Percentiles rank a stretch among this genome's conserved stretches.
phyloP scores from a whole-genome alignment of 2,888 invertebrate species.

The Meloe dianella region DNA sequence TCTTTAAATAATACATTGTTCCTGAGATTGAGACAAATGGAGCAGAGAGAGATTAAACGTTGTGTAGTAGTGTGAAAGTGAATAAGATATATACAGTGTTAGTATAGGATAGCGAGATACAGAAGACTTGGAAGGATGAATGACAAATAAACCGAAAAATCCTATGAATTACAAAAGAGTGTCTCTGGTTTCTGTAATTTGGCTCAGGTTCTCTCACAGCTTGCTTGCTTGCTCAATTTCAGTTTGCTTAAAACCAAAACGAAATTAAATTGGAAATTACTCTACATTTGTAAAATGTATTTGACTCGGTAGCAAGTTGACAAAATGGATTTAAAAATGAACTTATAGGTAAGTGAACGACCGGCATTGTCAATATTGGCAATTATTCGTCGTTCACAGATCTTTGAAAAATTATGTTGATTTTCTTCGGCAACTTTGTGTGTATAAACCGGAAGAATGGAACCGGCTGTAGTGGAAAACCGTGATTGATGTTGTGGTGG shows the following conservation, averaged over 20 bases:
- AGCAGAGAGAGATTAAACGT: conserved; percentile 57
- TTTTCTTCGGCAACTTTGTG: conserved; percentile 2
- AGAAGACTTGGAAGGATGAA: conserved; percentile 57
- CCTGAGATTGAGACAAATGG: conserved; percentile 61
- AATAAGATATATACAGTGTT: conserved; percentile 37
- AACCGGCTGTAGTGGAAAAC: conserved; percentile 38
- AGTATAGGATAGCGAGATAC: conserved; percentile 39
- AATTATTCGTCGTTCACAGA: not conserved
- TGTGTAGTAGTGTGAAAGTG: conserved; percentile 43
- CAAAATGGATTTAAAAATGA: not conserved
- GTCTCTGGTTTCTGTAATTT: conserved; percentile 57
- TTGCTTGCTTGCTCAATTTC: conserved; percentile 31
- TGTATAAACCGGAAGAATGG: conserved; percentile 8
- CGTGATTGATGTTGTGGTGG: conserved; percentile 48
- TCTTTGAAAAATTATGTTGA: not conserved
- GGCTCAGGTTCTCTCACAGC: conserved; percentile 48
- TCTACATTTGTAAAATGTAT: conserved; percentile 39
- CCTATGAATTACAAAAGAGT: conserved; percentile 61
- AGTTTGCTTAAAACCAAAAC: conserved; percentile 49
- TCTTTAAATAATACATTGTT: conserved; percentile 61
- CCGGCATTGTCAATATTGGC: not conserved
- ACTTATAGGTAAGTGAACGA: not conserved
- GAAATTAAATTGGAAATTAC: conserved; percentile 57
- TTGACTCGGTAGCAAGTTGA: conserved; percentile 22
- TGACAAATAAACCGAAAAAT: conserved; percentile 61